A percentile compares a stretch with the other conserved stretches of the same genome.
phyloP scores from a whole-genome alignment of 2,888 invertebrate genomes.

The Heliconius aoede region DNA sequence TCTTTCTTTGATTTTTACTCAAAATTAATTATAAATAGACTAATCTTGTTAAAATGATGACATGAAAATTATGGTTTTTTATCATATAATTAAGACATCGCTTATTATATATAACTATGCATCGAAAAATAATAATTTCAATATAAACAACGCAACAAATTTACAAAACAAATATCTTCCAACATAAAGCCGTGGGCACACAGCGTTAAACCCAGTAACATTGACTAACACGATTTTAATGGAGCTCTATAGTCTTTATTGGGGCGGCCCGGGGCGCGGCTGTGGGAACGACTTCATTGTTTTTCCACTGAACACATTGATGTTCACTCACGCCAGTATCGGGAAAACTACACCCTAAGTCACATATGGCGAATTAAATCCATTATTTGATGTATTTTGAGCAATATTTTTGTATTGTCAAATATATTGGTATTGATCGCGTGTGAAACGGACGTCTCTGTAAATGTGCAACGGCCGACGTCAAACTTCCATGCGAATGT shows the following conservation, averaged over 20 bases:
- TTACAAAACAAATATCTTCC: background rate
- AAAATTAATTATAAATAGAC: no score
- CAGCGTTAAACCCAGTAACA: constrained; percentile 29
- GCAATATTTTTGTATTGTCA: constrained; percentile 34
- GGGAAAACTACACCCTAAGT: constrained; percentile 27
- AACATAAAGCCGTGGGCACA: constrained; percentile 9
- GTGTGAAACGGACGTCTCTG: constrained; percentile 23
- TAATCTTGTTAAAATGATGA: no score
- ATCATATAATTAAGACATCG: no score
- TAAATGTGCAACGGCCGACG: constrained; percentile 23
- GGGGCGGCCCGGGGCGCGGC: constrained; percentile 68
- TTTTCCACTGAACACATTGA: constrained; percentile 61
- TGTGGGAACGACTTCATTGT: constrained; percentile 74
- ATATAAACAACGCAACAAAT: background rate
- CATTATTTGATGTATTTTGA: constrained; percentile 36
- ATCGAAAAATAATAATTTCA: background rate
- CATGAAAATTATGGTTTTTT: background rate
- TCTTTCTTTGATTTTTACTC: no score
- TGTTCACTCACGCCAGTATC: constrained; percentile 57
- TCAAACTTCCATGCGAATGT: constrained; percentile 2
- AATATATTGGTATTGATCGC: constrained; percentile 30
- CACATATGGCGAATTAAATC: constrained; percentile 58
- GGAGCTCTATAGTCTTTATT: constrained; percentile 46
- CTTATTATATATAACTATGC: background rate
- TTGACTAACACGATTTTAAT: constrained; percentile 49